Percentiles rank a stretch among this genome's conserved stretches.
Evolutionary conservation across 2,113 vertebrate genomes (phyloP).

Genomic region (Centropus unirufus): DNA sequence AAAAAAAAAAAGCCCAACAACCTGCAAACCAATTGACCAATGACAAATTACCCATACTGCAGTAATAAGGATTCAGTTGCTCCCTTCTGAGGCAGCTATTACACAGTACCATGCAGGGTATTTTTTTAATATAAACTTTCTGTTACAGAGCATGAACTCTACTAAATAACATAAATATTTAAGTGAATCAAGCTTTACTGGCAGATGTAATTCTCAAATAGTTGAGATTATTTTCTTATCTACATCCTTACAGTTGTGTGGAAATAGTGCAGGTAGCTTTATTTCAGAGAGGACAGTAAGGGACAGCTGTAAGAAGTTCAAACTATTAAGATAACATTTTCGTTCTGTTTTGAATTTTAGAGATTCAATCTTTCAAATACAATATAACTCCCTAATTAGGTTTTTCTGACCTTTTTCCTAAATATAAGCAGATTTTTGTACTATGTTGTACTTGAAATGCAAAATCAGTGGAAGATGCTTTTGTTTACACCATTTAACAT

Average conservation of each 20-base stretch:
- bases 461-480: neutral
- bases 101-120: neutral
- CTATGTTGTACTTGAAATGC: neutral
- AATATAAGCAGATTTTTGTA: neutral
- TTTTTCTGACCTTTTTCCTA: neutral
- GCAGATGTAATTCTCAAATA: neutral
- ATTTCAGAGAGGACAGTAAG: neutral
- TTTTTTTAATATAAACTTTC: neutral
- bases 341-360: neutral
- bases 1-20: neutral
- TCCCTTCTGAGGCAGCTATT: neutral
- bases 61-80: neutral
- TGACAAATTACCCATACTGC: accelerated
- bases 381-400: neutral
- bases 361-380: neutral
- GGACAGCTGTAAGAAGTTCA: neutral
- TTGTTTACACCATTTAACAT: neutral
- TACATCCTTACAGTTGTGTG: neutral
- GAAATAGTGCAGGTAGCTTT: neutral
- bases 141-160: neutral
- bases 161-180: neutral
- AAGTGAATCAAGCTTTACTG: neutral
- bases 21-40: neutral
- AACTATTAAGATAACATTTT: neutral
- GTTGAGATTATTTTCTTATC: neutral